Base-by-base conservation (phyloP, 2,113 vertebrate genomes). In the Sminthopsis crassicaudata region DNA sequence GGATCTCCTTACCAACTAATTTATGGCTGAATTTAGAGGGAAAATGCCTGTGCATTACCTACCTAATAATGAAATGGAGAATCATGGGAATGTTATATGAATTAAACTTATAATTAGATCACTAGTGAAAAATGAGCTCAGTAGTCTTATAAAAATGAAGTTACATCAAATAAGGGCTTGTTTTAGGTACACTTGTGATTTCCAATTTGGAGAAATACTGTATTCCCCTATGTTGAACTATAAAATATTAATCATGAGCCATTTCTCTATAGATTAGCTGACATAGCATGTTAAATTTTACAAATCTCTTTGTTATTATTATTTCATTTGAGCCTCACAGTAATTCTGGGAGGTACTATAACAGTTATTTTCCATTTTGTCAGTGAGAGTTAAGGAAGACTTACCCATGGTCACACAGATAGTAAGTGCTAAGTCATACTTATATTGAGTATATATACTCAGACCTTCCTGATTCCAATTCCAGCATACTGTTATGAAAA, bases 91-190 rank as follows among this genome's bases (percentile, higher is more conserved):
- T n/a, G n/a, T n/a, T n/a, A n/a, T n/a, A n/a, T n/a, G n/a, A n/a
- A n/a, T 76, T 76, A n/a, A 76, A 76, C n/a, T 76, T 76, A 10
- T 42, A 76, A 76, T 76, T 76, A n/a, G 67, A 16, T 42, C 67
- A 76, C 67, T 67, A 67, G 60, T 50, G 76, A 51, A 90, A 95
- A 50, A 54, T 90, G 76, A 27, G 1, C 60, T 95, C 76, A 53
- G 48, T 89, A 54, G 90, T 90, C 50, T 91, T 42, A 30, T 19
- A 24, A 67, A 94, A 90, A 76, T 48, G 12, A 92, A 53, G 26
- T 48, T 36, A 19, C 91, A 60, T 53, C 54, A 19, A 19, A 51
- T 89, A 5, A 46, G 26, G 88, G 2, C 53, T 95, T 95, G 2
- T 76, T 92, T 93, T 94, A 91, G 93, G 53, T 67, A 14, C 48